Evolutionary conservation across 37 sponge, comb jelly and placozoan genomes (phyloP), one percentile per base, ranked within the genome.

Genomic region (Halisarca cf. caerulea): DNA sequence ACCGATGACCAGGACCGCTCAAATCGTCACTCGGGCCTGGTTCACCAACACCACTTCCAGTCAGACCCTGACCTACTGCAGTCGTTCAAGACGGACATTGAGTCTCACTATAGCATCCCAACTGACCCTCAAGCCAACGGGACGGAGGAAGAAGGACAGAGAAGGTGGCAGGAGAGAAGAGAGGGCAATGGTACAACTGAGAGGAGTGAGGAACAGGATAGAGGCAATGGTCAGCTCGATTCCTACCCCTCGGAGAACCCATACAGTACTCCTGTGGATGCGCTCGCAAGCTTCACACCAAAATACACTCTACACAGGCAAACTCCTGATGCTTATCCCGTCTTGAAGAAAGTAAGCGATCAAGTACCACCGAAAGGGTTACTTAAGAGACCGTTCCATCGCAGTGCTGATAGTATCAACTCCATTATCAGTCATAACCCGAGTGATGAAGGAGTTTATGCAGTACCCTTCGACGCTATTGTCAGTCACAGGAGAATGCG

Each of bases 401-500:
- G 2, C 20, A 74, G 77, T 74, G 42, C 25, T 15, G 77, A 74
- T 7, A 41, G 36, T 25, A 74, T 74, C 6, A 41, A 18, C 43
- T 7, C 77, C 15, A 44, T 21, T 41, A 6, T 74, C 20, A 25
- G 41, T 20, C 38, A 39, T 1, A 25, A 43, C 41, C 38, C 44
- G 8, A n/a, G 38, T 0, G 45, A 8, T 2, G 77, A 74, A 41
- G 77, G 77, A 0, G 44, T 40, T 2, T 74, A 74, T 74, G 11
- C 77, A 17, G 45, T 44, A n/a, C 77, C 77, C 1, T 74, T 74
- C 41, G 77, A 74, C 41, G 42, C 2, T 4, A n/a, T 74, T 6
- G 5, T 30, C 18, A 62, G 15, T 20, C 64, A n/a, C 6, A 6
- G 64, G 9, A 62, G 30, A 62, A 6, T 20, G n/a, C 30, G 6